phyloP scores from a whole-genome alignment of 2,113 vertebrate species.

The Falco punctatus region DNA sequence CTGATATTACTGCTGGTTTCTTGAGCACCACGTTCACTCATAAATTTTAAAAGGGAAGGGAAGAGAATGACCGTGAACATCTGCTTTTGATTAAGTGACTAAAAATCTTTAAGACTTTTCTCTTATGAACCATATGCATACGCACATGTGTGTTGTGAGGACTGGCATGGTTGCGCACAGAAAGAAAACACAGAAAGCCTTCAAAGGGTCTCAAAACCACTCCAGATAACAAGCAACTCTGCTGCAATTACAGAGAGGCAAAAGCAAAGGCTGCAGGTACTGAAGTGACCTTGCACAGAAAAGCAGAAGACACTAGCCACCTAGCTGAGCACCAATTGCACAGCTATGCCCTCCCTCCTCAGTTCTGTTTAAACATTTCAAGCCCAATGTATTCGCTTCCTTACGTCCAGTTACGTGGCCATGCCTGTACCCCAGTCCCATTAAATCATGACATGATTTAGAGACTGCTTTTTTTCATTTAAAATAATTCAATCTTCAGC shows the following conservation, averaged over 20 bases:
- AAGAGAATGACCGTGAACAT: not conserved
- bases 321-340: not conserved
- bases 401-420: not conserved
- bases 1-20: not conserved
- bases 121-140: not conserved
- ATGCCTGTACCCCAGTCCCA: not conserved
- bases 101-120: not conserved
- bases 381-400: not conserved
- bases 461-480: not conserved
- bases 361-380: not conserved
- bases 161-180: not conserved
- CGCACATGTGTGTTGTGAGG: not conserved
- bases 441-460: not conserved
- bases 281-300: not conserved
- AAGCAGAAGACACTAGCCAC: not conserved
- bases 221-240: not conserved
- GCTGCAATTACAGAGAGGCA: not conserved
- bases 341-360: not conserved
- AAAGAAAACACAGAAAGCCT: not conserved
- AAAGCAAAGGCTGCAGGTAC: not conserved
- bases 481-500: not conserved
- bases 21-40: not conserved
- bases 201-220: not conserved
- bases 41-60: not conserved
- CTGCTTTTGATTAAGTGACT: conserved; percentile 12